A percentile compares a stretch with the other conserved stretches of the same genome.
These are phyloP conservation scores for Aphelocoma californica DNA, from an alignment of 2,797 vertebrate genomes.

Conservation along the genomic window DNA sequence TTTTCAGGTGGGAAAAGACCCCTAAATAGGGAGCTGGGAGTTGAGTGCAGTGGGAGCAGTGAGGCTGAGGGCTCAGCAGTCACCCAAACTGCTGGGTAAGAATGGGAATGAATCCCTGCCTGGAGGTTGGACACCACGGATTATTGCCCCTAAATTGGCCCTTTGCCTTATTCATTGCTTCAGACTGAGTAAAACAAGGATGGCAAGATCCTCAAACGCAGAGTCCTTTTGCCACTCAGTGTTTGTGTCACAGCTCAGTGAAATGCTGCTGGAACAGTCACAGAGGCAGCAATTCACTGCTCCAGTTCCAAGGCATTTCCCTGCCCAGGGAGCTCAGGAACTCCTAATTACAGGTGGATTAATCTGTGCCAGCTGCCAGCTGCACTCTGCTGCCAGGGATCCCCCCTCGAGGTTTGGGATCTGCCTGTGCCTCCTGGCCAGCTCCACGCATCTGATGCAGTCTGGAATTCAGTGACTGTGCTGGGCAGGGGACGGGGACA, in stretches of 20 bases:
- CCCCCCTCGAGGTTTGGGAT: neutral
- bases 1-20: neutral
- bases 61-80: neutral
- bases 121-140: neutral
- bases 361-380: neutral
- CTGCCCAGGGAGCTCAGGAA: neutral
- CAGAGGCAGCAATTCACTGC: neutral
- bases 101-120: neutral
- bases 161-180: neutral
- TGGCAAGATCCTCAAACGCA: neutral
- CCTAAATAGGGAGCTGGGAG: accelerated
- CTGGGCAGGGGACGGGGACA: neutral
- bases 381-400: neutral
- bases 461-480: neutral
- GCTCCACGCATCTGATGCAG: neutral
- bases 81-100: neutral
- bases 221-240: neutral
- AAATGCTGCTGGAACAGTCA: neutral
- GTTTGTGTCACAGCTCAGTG: neutral
- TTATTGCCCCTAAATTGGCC: neutral
- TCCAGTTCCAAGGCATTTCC: neutral
- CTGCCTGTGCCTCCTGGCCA: neutral
- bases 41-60: neutral
- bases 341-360: neutral
- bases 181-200: neutral